Conservation (phyloP, 2,888 invertebrate genomes). For the Odontocolon sp. region DNA sequence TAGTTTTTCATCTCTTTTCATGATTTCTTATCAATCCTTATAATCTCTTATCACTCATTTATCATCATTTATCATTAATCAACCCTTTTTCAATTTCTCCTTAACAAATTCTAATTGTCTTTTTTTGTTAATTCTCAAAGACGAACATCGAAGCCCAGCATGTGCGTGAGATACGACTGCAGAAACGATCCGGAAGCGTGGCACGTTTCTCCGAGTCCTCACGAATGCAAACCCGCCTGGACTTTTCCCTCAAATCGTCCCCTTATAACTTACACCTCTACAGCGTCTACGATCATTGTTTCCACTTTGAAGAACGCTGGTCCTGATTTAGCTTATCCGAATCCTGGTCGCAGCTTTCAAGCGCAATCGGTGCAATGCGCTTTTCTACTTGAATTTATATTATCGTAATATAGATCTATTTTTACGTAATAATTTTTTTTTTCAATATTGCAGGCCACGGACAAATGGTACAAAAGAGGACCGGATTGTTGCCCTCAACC, state of each 20-base stretch:
- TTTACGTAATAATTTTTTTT: not conserved
- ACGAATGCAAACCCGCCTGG: constrained; percentile 73
- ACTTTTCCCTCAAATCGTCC: constrained; percentile 71
- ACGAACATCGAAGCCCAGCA: constrained; percentile 55
- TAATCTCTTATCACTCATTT: too few relatives aligned
- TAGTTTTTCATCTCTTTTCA: too few relatives aligned
- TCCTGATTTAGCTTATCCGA: constrained; percentile 66
- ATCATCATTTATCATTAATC: too few relatives aligned
- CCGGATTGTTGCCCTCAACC: constrained; percentile 69
- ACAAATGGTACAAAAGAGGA: constrained; percentile 71
- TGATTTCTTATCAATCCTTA: too few relatives aligned
- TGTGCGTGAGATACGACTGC: constrained; percentile 69
- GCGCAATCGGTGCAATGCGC: constrained; percentile 68
- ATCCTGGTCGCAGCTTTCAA: constrained; percentile 70
- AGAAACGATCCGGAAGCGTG: constrained; percentile 72
- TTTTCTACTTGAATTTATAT: not conserved
- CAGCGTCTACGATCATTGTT: constrained; percentile 64
- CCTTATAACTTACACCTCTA: constrained; percentile 71
- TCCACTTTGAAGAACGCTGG: constrained; percentile 64
- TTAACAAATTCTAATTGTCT: not conserved
- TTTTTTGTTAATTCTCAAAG: constrained; percentile 46
- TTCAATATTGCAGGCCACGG: constrained; percentile 59
- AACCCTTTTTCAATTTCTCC: not conserved
- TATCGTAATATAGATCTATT: not conserved
- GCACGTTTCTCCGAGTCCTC: constrained; percentile 71